Evolutionary conservation across 2,888 invertebrate genomes (phyloP).

Genomic region (Helobdella robusta): DNA sequence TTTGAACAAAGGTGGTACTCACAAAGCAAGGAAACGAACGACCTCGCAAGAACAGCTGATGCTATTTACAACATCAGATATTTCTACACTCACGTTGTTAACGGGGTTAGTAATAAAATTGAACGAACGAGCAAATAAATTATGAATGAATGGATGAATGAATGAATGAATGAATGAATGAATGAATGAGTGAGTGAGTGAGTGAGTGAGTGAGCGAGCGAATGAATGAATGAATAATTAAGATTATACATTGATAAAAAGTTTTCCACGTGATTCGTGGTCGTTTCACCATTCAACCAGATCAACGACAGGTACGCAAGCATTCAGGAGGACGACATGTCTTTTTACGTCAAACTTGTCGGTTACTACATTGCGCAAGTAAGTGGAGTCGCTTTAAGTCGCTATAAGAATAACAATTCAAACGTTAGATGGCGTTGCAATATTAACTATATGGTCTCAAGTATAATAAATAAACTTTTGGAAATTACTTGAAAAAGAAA

Average conservation of each 20-base stretch:
- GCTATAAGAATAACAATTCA: neutral
- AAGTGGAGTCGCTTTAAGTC: neutral
- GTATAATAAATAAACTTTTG: neutral
- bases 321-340: constrained; percentile 36
- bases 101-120: constrained; percentile 25
- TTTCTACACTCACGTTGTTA: constrained; percentile 32
- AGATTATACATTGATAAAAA: no score
- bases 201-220: no score
- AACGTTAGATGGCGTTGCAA: neutral
- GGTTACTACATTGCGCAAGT: constrained; percentile 29
- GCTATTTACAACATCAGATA: constrained; percentile 31
- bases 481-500: neutral
- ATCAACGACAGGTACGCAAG: constrained; percentile 33
- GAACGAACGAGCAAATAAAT: no score
- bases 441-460: neutral
- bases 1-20: constrained; percentile 25
- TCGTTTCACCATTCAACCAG: no score
- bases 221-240: no score
- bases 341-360: constrained; percentile 23
- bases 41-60: constrained; percentile 13
- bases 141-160: no score
- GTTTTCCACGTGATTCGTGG: no score
- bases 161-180: no score
- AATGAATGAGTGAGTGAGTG: no score
- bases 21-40: constrained; percentile 16